Conservation (phyloP, 1,140 invertebrate species). For the Brachionus koreanus region DNA sequence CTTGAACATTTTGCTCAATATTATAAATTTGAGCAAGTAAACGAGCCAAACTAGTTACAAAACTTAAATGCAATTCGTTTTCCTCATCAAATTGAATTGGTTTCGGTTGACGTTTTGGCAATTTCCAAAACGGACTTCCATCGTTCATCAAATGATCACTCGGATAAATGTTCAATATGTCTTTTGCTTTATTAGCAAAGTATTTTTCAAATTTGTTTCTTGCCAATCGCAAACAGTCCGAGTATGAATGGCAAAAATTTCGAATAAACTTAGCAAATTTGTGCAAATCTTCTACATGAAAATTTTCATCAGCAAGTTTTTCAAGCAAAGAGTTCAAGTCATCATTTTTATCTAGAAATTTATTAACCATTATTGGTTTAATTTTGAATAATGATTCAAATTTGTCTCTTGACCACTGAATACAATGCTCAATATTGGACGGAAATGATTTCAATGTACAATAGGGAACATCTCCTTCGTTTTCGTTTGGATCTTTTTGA, state of each 20-base stretch:
- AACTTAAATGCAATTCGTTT: constrained; percentile 51
- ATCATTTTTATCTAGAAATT: constrained; percentile 51
- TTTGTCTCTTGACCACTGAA: constrained; percentile 58
- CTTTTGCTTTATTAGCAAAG: constrained; percentile 59
- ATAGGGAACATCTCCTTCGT: constrained; percentile 53
- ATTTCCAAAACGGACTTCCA: constrained; percentile 52
- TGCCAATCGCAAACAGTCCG: constrained; percentile 54
- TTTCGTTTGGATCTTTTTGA: constrained; percentile 56
- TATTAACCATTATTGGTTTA: constrained; percentile 57
- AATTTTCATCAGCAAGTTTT: constrained; percentile 49
- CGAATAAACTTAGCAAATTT: constrained; percentile 50
- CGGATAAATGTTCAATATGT: constrained; percentile 58
- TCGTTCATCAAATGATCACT: constrained; percentile 45
- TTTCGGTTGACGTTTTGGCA: constrained; percentile 53
- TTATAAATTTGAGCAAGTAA: constrained; percentile 50
- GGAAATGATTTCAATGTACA: constrained; percentile 60
- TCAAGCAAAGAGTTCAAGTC: constrained; percentile 48
- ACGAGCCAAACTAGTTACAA: constrained; percentile 51
- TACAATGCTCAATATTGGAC: constrained; percentile 57
- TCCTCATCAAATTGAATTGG: constrained; percentile 51
- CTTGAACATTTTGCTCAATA: constrained; percentile 55
- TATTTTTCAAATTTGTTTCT: constrained; percentile 59
- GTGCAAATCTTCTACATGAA: constrained; percentile 50
- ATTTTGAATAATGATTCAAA: constrained; percentile 57
- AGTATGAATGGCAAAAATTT: constrained; percentile 48